phyloP scores from a whole-genome alignment of 2,797 vertebrate genomes.

The Characodon lateralis region DNA sequence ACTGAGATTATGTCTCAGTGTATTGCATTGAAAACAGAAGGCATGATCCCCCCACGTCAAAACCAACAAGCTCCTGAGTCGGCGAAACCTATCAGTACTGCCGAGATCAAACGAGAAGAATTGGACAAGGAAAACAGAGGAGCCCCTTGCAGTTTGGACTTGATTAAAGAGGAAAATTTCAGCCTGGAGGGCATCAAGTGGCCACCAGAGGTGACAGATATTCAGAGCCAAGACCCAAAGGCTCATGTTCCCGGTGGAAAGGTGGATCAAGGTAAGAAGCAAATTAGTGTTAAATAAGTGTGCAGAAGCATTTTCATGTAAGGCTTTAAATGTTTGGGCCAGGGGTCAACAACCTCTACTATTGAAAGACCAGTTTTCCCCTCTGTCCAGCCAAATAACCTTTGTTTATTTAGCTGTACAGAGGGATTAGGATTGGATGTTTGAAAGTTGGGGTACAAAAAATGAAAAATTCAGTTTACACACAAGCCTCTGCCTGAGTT shows the following conservation, averaged over 20 bases:
- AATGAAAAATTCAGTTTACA: too few species aligned
- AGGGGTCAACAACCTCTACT: background rate
- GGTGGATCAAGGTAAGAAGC: slow-evolving; percentile 61
- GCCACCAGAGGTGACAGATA: slow-evolving; percentile 59
- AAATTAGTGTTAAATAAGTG: background rate
- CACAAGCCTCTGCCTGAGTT: too few species aligned
- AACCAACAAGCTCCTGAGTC: slow-evolving; percentile 9
- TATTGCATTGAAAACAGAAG: slow-evolving; percentile 39
- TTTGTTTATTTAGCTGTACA: too few species aligned
- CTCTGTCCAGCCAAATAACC: background rate
- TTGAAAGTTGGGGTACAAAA: too few species aligned
- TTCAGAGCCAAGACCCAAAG: slow-evolving; percentile 35
- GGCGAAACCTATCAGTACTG: background rate
- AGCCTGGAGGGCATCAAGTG: slow-evolving; percentile 66
- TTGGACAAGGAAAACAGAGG: slow-evolving; percentile 31
- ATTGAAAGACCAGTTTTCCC: background rate
- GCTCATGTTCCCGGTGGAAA: slow-evolving; percentile 28
- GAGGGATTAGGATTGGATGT: too few species aligned
- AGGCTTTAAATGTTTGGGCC: background rate
- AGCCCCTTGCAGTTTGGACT: slow-evolving; percentile 46
- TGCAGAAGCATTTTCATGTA: background rate
- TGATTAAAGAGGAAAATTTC: slow-evolving; percentile 56
- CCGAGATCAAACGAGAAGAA: slow-evolving; percentile 48
- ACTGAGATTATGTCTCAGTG: slow-evolving; percentile 3
- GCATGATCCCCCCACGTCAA: background rate